Base-by-base conservation (phyloP, 2,888 invertebrate species). In the Rotaria socialis region DNA sequence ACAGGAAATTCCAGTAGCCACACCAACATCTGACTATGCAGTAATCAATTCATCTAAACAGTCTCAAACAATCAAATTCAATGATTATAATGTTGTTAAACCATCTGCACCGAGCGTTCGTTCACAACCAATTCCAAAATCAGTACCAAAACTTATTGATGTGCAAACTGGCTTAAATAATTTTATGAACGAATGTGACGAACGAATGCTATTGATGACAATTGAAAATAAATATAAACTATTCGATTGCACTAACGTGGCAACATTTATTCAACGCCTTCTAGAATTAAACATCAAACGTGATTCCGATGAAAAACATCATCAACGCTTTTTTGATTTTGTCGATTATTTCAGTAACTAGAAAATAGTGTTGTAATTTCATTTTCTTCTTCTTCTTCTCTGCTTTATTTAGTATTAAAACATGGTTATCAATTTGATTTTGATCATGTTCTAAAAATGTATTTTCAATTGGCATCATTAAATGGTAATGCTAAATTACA, bases 141-240 rank as follows among this genome's bases (percentile, higher is more conserved):
- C 80, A 24, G 10, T 80, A n/a, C 80, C 80, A 80, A 80, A 80
- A 80, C 24, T 80, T n/a, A 47, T 80, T n/a, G 80, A 80, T 80
- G 24, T 80, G 10, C 80, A 80, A 80, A 80, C 80, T 22, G 80
- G 80, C 14, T 14, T 80, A n/a, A 80, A 24, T 47, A 24, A n/a
- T n/a, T 80, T 80, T 47, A 47, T 80, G 0, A 80, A 47, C 10
- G 80, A 80, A 47, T 80, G 80, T 47, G 80, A 80, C n/a, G 80
- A 80, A 47, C 43, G n/a, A n/a, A 80, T 24, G n/a, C 47, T 80
- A n/a, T 47, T 80, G 11, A 24, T n/a, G 5, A 47, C 47, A 8
- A 4, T 80, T 80, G 80, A 80, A 47, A 80, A 80, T 47, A 80
- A 80, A n/a, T 80, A 80, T 47, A 80, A 80, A 80, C 6, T 80